These are phyloP conservation scores for Oophaga sylvatica DNA, from an alignment of 2,797 vertebrate species.

Conservation along the genomic window DNA sequence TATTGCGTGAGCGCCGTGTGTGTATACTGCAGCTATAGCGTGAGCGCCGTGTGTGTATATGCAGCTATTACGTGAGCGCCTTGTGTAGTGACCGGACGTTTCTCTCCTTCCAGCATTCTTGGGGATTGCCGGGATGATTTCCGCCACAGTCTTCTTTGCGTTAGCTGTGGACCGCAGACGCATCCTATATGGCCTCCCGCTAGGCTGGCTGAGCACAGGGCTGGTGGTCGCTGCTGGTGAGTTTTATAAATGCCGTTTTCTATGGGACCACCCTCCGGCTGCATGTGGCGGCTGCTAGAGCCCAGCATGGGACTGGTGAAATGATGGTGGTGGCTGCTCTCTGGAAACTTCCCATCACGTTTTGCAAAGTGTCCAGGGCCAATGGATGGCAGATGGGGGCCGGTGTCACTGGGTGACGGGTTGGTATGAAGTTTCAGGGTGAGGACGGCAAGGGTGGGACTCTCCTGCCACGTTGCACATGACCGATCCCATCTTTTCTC, in stretches of 20 bases:
- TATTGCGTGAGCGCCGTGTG: neutral
- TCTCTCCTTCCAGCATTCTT: neutral
- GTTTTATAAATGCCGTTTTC: neutral
- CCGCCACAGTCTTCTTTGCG: neutral
- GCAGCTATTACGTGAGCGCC: too few relatives aligned
- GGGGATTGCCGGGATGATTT: neutral
- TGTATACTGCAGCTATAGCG: neutral
- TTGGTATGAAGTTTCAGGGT: too few relatives aligned
- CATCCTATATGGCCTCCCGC: neutral
- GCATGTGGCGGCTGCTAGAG: too few relatives aligned
- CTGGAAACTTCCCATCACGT: neutral
- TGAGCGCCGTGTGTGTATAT: neutral
- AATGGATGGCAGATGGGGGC: neutral
- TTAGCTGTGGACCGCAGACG: rapidly evolving
- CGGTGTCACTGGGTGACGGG: neutral
- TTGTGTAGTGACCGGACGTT: neutral
- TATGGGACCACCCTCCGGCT: too few relatives aligned
- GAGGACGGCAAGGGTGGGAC: neutral
- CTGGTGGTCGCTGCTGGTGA: neutral
- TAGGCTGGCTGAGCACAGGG: neutral
- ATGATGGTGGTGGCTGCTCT: neutral
- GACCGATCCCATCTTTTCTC: neutral
- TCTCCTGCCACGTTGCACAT: neutral
- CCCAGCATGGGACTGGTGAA: neutral
- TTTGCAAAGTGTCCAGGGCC: neutral